Evolutionary conservation across 2,888 invertebrate species (phyloP), one percentile per base, ranked within the genome.

Genomic region (Tupiocoris notatus): DNA sequence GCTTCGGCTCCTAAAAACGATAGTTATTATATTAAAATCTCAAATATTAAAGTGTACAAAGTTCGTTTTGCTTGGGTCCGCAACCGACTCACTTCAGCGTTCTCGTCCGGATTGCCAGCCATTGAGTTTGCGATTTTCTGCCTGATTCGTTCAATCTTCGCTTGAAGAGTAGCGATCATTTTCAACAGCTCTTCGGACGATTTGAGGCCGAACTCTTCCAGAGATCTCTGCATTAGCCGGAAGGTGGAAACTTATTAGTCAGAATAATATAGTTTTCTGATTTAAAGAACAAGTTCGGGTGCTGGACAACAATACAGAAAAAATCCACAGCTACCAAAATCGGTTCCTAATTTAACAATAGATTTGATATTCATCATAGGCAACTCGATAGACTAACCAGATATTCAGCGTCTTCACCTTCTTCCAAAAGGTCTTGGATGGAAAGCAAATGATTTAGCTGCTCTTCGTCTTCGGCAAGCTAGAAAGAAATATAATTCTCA

Each of bases 401-500:
- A 79, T 90, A 90, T 81, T 92, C 91, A 71, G 90, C 89, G 9
- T 89, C 88, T 80, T 92, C 91, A 0, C 91, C 90, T 82, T 91
- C 90, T 80, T 94, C 92, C 77, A 92, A 87, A 81, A 91, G 85
- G 80, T 91, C 93, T 84, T 93, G 91, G 77, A 95, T 88, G 63
- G 90, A 88, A 65, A 91, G 84, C 25, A 96, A 84, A 80, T 92
- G 90, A 81, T 90, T 90, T 56, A 96, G 83, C 82, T 92, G 92
- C 80, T 95, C 93, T 82, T 96, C 95, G 82, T 96, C 96, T 82
- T 94, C 94, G 1, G 91, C 91, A 24, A 96, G 85, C 88, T 89
- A 80, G 25, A 81, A 67, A 21, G 54, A 6, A n/a, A n/a, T n/a
- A n/a, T n/a, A n/a, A n/a, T n/a, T n/a, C n/a, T n/a, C n/a, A n/a